A percentile compares a stretch with the other conserved stretches of the same genome.
phyloP scores from a whole-genome alignment of 2,113 vertebrate species.

The Rissa tridactyla region DNA sequence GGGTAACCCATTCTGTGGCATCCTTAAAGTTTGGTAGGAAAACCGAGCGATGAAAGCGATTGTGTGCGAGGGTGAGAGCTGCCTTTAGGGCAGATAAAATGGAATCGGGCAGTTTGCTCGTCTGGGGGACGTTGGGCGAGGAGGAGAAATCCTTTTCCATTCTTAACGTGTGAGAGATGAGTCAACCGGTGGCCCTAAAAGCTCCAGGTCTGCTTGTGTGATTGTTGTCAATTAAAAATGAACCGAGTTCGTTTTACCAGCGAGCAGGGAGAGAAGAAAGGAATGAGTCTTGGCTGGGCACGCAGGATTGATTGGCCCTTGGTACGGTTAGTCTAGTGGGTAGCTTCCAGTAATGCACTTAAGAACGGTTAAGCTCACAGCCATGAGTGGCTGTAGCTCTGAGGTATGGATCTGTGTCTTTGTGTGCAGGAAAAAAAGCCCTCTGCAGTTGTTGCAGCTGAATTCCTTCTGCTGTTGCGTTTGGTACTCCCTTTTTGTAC shows the following conservation, averaged over 20 bases:
- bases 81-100: slow-evolving; percentile 51
- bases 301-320: not conserved
- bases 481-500: not conserved
- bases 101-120: not conserved
- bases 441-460: slow-evolving; percentile 32
- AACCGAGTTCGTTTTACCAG: not conserved
- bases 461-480: not conserved
- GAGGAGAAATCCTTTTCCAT: not conserved
- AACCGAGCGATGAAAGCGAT: not conserved
- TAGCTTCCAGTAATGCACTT: not conserved
- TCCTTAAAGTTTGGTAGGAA: not conserved
- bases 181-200: not conserved
- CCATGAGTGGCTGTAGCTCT: not conserved
- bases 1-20: not conserved
- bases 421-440: slow-evolving; percentile 55
- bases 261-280: not conserved
- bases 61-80: not conserved
- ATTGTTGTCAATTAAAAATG: not conserved
- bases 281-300: not conserved
- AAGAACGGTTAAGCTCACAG: not conserved
- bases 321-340: not conserved
- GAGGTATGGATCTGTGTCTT: slow-evolving; percentile 59
- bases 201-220: not conserved
- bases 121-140: not conserved
- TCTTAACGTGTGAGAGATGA: not conserved